A percentile compares a stretch with the other conserved stretches of the same genome.
Conservation (phyloP, 2,113 vertebrate species). For the Rhizomys pruinosus region DNA sequence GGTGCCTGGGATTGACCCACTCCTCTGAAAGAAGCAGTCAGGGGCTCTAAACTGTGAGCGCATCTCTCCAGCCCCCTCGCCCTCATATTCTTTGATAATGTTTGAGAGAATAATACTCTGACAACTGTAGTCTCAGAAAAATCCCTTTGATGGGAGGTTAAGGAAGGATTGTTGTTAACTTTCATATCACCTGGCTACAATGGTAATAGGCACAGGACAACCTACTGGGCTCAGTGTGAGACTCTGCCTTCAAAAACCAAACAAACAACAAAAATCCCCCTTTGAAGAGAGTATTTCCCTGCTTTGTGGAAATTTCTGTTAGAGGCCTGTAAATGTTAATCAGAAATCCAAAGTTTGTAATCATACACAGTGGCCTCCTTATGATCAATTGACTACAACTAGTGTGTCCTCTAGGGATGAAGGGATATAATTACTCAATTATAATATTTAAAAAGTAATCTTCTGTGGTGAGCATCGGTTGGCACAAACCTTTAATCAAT, state of each 20-base stretch:
- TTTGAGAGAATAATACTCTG: neutral
- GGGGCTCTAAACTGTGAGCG: too few relatives aligned
- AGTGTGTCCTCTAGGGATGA: neutral
- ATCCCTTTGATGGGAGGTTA: neutral
- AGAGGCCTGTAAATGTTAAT: neutral
- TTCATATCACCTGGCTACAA: too few relatives aligned
- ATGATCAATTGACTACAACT: neutral
- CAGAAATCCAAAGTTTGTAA: neutral
- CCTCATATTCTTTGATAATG: too few relatives aligned
- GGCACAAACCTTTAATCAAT: too few relatives aligned
- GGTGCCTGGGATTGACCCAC: too few relatives aligned
- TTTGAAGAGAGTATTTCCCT: neutral
- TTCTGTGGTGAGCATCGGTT: neutral
- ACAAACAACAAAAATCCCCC: too few relatives aligned
- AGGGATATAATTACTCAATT: neutral
- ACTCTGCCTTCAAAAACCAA: too few relatives aligned
- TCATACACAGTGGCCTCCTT: neutral
- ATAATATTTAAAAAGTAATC: neutral
- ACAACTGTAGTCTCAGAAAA: neutral
- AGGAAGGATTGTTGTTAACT: neutral
- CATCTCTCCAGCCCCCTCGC: too few relatives aligned
- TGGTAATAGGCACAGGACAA: too few relatives aligned
- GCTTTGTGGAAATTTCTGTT: neutral
- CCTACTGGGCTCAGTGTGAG: too few relatives aligned
- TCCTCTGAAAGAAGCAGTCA: too few relatives aligned